Conservation (phyloP, 2,888 invertebrate genomes). For the Torymus aiolomorphi region DNA sequence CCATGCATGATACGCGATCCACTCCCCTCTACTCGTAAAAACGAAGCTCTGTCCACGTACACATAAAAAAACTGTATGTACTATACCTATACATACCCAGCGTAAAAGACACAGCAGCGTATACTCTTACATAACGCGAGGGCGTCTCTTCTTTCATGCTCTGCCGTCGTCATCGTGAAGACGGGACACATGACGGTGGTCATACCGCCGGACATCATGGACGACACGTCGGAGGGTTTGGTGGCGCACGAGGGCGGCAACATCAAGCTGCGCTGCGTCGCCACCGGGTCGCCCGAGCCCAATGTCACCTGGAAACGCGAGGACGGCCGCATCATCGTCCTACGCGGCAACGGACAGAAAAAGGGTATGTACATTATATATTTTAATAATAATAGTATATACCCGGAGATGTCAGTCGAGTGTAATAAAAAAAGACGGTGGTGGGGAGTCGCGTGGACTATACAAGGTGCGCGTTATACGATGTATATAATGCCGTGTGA, state of each 20-base stretch:
- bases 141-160: background rate
- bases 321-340: constrained; percentile 84
- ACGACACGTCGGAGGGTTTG: constrained; percentile 83
- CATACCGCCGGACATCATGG: constrained; percentile 90
- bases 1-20: no score
- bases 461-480: no score
- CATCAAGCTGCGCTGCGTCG: constrained; percentile 85
- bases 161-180: constrained; percentile 74
- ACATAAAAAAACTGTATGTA: no score
- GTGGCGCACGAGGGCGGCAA: constrained; percentile 89
- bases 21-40: no score
- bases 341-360: constrained; percentile 80
- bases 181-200: constrained; percentile 92
- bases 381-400: no score
- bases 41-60: no score
- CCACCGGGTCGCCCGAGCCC: constrained; percentile 89
- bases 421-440: no score
- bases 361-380: constrained; percentile 63
- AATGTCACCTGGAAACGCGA: constrained; percentile 88
- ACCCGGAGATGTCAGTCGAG: no score
- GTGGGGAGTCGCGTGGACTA: no score
- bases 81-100: no score
- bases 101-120: no score
- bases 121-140: constrained; percentile 18
- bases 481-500: no score